Percentiles rank a stretch among this genome's conserved stretches.
phyloP scores from a whole-genome alignment of 2,797 vertebrate species.

The Ibycter americanus region DNA sequence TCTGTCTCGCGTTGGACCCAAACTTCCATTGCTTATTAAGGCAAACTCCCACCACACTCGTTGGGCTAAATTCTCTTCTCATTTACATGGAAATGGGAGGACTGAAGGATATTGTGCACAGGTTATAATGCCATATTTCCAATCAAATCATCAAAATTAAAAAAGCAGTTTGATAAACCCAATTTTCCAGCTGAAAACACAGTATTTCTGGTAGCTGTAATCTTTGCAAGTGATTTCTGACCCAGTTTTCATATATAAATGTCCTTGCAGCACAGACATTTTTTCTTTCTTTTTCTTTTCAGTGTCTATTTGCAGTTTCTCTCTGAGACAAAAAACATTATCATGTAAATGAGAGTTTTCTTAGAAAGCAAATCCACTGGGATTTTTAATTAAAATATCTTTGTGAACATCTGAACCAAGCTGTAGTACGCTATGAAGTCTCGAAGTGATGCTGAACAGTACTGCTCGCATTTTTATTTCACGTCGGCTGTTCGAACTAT shows the following conservation, averaged over 20 bases:
- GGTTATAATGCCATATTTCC: background rate
- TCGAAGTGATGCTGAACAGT: background rate
- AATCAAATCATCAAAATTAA: slow-evolving; percentile 12
- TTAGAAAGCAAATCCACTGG: slow-evolving; percentile 51
- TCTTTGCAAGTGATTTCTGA: slow-evolving; percentile 29
- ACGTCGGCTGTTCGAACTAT: background rate
- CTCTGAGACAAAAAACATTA: background rate
- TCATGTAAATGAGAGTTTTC: slow-evolving; percentile 11
- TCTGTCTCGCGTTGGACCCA: background rate
- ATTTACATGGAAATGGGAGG: background rate
- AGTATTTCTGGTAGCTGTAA: background rate
- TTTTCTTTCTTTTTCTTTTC: background rate
- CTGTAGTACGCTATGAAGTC: background rate
- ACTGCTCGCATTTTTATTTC: background rate
- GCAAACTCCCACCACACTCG: background rate
- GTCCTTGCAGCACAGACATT: background rate
- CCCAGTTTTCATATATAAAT: background rate
- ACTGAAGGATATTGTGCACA: background rate
- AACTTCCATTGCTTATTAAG: background rate
- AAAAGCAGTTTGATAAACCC: background rate
- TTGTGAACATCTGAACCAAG: slow-evolving; percentile 9
- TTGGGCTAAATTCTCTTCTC: background rate
- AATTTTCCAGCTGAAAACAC: slow-evolving; percentile 16
- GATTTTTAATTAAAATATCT: slow-evolving; percentile 52
- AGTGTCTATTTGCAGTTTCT: background rate